These are phyloP conservation scores for Vanessa atalanta DNA, from an alignment of 1,140 invertebrate genomes.

Conservation along the genomic window DNA sequence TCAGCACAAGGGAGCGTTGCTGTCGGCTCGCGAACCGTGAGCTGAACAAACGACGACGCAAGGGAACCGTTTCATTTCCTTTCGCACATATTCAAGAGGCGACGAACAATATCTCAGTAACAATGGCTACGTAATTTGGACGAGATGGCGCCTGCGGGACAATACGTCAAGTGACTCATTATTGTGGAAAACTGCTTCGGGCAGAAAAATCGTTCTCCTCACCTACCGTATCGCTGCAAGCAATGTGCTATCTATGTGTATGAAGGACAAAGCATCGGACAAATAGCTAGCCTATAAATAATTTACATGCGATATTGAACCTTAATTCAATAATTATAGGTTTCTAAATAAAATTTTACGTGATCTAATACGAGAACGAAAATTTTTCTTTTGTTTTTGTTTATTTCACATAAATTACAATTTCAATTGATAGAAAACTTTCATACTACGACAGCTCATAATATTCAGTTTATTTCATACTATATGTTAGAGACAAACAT, in stretches of 20 bases:
- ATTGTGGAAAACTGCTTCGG: slow-evolving; percentile 70
- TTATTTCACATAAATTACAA: no score
- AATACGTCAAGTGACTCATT: slow-evolving; percentile 77
- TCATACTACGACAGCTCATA: no score
- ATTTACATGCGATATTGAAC: neutral
- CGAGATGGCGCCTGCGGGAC: slow-evolving; percentile 68
- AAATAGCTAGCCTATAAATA: slow-evolving; percentile 2
- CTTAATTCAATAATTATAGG: neutral
- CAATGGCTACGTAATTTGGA: slow-evolving; percentile 76
- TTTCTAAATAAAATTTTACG: neutral
- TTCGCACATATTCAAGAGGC: slow-evolving; percentile 72
- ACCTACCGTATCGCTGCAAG: slow-evolving; percentile 20
- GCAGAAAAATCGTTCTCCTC: slow-evolving; percentile 60
- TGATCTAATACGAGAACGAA: neutral
- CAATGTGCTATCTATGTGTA: slow-evolving; percentile 6
- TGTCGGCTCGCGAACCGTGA: slow-evolving; percentile 19
- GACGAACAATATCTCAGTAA: slow-evolving; percentile 73
- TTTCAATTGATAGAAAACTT: no score
- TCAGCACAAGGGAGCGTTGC: neutral
- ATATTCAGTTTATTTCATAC: no score
- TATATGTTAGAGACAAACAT: no score
- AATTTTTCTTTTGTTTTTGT: no score
- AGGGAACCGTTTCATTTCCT: slow-evolving; percentile 72
- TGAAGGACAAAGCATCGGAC: neutral
- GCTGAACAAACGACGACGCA: slow-evolving; percentile 54